phyloP scores from a whole-genome alignment of 2,888 invertebrate genomes.

The Zeuzera pyrina region DNA sequence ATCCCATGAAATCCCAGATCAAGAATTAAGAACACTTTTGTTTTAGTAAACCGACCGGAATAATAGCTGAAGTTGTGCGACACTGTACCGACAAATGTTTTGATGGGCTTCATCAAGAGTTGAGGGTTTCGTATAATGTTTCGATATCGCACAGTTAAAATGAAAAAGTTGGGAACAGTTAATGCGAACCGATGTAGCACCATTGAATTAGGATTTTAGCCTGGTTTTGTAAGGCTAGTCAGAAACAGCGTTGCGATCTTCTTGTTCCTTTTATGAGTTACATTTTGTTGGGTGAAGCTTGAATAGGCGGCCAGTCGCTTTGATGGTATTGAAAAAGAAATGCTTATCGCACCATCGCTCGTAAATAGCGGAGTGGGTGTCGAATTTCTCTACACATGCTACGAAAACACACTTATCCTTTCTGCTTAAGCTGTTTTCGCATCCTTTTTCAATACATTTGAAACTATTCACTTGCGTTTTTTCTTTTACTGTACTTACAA shows the following conservation, averaged over 20 bases:
- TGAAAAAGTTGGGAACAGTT: slow-evolving; percentile 33
- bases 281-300: slow-evolving; percentile 49
- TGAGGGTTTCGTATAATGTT: slow-evolving; percentile 44
- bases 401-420: slow-evolving; percentile 67
- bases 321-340: slow-evolving; percentile 68
- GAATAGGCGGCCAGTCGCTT: slow-evolving; percentile 65
- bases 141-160: slow-evolving; percentile 13
- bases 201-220: slow-evolving; percentile 33
- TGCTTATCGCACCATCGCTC: slow-evolving; percentile 66
- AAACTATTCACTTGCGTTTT: slow-evolving; percentile 42
- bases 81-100: slow-evolving; percentile 61
- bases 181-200: slow-evolving; percentile 4
- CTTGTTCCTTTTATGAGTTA: slow-evolving; percentile 54
- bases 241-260: slow-evolving; percentile 46
- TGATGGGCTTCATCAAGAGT: slow-evolving; percentile 55
- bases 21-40: slow-evolving; percentile 60
- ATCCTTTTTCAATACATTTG: slow-evolving; percentile 45
- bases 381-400: slow-evolving; percentile 61
- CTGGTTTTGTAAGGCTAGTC: slow-evolving; percentile 36
- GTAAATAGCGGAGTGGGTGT: slow-evolving; percentile 64
- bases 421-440: slow-evolving; percentile 62
- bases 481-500: too few species aligned
- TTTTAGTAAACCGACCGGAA: slow-evolving; percentile 61
- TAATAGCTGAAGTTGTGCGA: slow-evolving; percentile 57
- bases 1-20: slow-evolving; percentile 60